Base-by-base conservation (phyloP, 1,140 invertebrate genomes). In the Vanessa atalanta region DNA sequence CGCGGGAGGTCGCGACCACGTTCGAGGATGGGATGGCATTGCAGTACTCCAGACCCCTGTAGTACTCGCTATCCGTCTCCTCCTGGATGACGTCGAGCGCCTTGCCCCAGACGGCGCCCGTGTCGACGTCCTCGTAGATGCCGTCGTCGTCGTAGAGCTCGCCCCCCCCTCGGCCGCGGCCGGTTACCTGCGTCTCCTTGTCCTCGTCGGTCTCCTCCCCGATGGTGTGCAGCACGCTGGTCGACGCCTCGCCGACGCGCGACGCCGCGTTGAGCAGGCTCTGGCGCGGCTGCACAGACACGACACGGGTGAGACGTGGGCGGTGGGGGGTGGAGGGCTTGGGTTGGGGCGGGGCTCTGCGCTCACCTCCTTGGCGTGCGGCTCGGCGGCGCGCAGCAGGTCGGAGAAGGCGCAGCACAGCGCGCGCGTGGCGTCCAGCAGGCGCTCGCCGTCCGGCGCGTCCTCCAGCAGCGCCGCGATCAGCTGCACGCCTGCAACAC, bases 401-500 rank as follows among this genome's bases (percentile, higher is more conserved):
- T 99, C 98, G 63, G 96, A 97, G 93, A 99, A 99, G 1, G 99
- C 99, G 37, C 94, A 95, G 84, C 98, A 99, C 0, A 99, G 94
- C 84, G 96, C 96, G 74, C 98, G 94, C 0, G 99, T 97, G 15
- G 99, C 99, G 79, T 98, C 97, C 67, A 99, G 90, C 14, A 99
- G 93, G 72, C 95, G 95, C 77, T 98, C 97, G 0, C 98, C 98
- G 80, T 96, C 96, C 50, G 95, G 93, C 2, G 94, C 93, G 78
- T 96, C 95, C 74, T 99, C 98, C 95, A 99, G 98, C 0, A 99
- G 93, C 0, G 98, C 98, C 11, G 99, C 98, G 78, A 99, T 97
- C 94, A 99, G 97, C 71, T 97, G 95, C 2, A 99, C 98, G 61
- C 95, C 83, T 85, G 73, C 3, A 51, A 14, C 14, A 14, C 48